Base-by-base conservation (phyloP, 2,797 vertebrate species). In the Nyctibius grandis region DNA sequence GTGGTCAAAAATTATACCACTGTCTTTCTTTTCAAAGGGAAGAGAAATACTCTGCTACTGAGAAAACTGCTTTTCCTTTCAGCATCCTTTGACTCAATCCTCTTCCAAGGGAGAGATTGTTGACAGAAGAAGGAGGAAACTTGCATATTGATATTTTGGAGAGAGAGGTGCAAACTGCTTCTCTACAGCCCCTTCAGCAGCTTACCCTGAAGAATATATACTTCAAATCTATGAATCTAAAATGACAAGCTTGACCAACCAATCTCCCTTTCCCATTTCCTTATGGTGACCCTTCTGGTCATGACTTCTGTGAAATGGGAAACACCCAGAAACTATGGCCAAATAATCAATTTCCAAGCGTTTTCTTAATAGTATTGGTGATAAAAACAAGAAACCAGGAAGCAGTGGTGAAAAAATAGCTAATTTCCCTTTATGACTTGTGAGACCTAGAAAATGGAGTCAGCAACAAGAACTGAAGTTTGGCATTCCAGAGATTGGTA, bases 11-110 rank as follows among this genome's bases (percentile, higher is more conserved):
- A 60, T 54, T 65, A 82, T 64, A 81, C 4, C 19, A 18, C 36
- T 59, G 23, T 50, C 73, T 85, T 38, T 51, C 44, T 85, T 81
- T 93, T 65, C 74, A 88, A 63, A 77, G 11, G 21, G 33, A 65
- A 88, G 59, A 82, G 51, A 89, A 82, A 87, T 42, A 72, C 6
- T 64, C 57, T 92, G 26, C 42, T 61, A 56, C 42, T 77, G 86
- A 94, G 67, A 53, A 91, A 95, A 82, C 17, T 64, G 34, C 12
- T 73, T 93, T 88, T 88, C 11, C n/a, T 88, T 91, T 86, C 85
- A 91, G 26, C 11, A 70, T 59, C 23, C 25, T 95, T 85, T 95
- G 67, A 79, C 34, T 68, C 59, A 86, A 19, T 63, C 22, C 48
- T 81, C n/a, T 84, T 88, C 67, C 40, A 61, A 86, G 50, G 60